These are phyloP conservation scores for Micromussa lordhowensis DNA, from an alignment of 92 coral and sea anemone species.

Conservation along the genomic window DNA sequence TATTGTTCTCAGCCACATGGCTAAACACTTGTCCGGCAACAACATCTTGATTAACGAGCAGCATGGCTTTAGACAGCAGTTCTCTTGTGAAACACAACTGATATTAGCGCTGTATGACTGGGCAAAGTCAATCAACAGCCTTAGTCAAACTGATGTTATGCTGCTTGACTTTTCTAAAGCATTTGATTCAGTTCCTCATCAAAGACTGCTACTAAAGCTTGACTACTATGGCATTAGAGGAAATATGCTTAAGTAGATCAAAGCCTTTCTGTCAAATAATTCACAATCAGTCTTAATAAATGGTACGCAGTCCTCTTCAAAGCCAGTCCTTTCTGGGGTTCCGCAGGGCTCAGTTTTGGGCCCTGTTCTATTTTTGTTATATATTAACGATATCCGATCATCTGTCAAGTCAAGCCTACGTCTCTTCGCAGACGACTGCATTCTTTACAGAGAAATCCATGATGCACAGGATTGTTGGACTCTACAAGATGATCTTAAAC, in stretches of 20 bases:
- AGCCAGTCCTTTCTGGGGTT: too few relatives aligned
- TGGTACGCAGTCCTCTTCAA: too few relatives aligned
- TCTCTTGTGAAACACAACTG: constrained; percentile 67
- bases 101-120: constrained; percentile 66
- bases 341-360: too few relatives aligned
- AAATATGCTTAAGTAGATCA: too few relatives aligned
- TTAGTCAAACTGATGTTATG: constrained; percentile 53
- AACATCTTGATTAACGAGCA: constrained; percentile 59
- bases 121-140: constrained; percentile 43
- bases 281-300: too few relatives aligned
- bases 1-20: constrained; percentile 38
- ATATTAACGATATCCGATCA: constrained; percentile 48
- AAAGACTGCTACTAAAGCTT: too few relatives aligned
- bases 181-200: constrained; percentile 39
- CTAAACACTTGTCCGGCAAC: constrained; percentile 52
- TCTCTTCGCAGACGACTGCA: constrained; percentile 70
- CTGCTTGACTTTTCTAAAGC: constrained; percentile 68
- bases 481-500: constrained; percentile 59
- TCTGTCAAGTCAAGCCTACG: constrained; percentile 37
- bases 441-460: constrained; percentile 51
- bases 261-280: too few relatives aligned
- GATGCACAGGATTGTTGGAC: constrained; percentile 15
- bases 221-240: too few relatives aligned
- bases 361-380: constrained; percentile 50
- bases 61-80: constrained; percentile 67